Evolutionary conservation across 2,888 invertebrate species (phyloP).

Genomic region (Synanthedon andrenaeformis): DNA sequence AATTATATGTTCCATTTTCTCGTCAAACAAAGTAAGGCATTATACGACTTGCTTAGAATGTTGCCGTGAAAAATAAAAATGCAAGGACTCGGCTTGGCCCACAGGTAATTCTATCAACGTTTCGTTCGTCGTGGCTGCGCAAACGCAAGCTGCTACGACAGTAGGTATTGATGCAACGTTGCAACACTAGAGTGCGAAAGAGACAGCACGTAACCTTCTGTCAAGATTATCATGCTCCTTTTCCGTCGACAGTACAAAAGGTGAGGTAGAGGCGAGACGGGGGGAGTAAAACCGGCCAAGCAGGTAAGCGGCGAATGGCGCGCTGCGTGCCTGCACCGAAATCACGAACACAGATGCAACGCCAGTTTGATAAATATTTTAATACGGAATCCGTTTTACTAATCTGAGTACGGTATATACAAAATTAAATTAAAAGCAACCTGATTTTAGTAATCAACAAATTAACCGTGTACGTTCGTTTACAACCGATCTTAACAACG

Average conservation of each 20-base stretch:
- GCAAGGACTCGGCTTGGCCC: not conserved
- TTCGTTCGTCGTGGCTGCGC: conserved; percentile 22
- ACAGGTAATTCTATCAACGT: conserved; percentile 38
- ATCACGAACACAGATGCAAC: conserved; percentile 34
- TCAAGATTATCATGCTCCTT: not conserved
- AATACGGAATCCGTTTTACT: too few relatives aligned
- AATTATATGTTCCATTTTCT: too few relatives aligned
- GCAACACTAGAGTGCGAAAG: conserved; percentile 10
- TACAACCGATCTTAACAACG: not conserved
- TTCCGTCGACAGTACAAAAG: conserved; percentile 12
- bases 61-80: too few relatives aligned
- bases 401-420: not conserved
- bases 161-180: conserved; percentile 22
- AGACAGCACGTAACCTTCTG: not conserved
- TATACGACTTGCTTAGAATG: too few relatives aligned
- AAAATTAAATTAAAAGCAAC: not conserved
- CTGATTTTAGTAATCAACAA: too few relatives aligned
- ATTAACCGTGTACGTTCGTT: too few relatives aligned
- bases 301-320: conserved; percentile 27
- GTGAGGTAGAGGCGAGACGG: conserved; percentile 14
- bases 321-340: conserved; percentile 25
- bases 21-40: too few relatives aligned
- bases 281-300: conserved; percentile 30
- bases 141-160: conserved; percentile 4
- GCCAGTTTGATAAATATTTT: conserved; percentile 12